phyloP scores from a whole-genome alignment of 1,140 invertebrate genomes.

The Reticulitermes speratus region DNA sequence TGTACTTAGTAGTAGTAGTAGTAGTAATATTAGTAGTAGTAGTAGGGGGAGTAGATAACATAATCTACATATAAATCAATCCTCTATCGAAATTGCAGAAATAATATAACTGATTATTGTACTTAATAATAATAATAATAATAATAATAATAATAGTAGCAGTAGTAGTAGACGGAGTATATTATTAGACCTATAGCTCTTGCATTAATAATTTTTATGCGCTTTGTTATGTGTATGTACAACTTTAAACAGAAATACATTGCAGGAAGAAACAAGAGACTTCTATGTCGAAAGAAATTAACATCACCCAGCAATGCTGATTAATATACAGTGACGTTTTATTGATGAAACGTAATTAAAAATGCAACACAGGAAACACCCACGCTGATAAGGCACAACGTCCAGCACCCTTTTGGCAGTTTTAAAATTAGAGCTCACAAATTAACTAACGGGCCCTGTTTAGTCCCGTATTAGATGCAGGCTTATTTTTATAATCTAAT shows the following conservation, averaged over 20 bases:
- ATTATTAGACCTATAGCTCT: no score
- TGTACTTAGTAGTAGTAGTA: no score
- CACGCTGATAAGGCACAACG: not conserved
- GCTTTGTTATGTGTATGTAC: not conserved
- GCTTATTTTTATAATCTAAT: not conserved
- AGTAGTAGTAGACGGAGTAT: no score
- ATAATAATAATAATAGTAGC: no score
- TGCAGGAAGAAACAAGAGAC: not conserved
- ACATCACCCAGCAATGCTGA: not conserved
- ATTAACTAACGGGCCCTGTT: not conserved
- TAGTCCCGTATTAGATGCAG: not conserved
- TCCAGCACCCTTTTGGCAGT: not conserved
- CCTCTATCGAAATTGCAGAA: no score
- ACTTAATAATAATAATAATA: no score
- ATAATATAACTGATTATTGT: no score
- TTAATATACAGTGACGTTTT: slow-evolving; percentile 9
- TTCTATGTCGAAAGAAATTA: not conserved
- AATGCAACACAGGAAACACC: not conserved
- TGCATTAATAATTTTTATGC: no score
- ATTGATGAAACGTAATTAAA: slow-evolving; percentile 2
- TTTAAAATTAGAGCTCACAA: not conserved
- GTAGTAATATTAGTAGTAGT: no score
- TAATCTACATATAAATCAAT: no score
- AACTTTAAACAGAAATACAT: not conserved
- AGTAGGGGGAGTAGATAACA: no score